Evolutionary conservation across 2,113 vertebrate species (phyloP).

Genomic region (Carollia perspicillata): DNA sequence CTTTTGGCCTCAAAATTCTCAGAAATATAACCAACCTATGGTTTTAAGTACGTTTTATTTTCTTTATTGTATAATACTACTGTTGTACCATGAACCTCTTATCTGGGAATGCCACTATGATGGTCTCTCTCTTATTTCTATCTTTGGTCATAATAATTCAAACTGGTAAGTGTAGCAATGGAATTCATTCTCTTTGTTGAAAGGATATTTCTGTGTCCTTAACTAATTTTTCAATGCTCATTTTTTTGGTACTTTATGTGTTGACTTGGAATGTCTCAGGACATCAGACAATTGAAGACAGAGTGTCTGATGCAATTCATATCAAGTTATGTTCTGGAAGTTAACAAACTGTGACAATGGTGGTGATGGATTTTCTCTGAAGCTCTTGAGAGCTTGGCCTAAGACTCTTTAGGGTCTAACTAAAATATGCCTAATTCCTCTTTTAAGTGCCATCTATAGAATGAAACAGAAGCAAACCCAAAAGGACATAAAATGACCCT

Average conservation of each 20-base stretch:
- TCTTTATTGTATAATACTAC: not conserved
- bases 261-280: not conserved
- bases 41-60: not conserved
- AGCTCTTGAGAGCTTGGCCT: not conserved
- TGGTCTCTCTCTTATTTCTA: not conserved
- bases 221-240: not conserved
- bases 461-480: not conserved
- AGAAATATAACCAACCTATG: not conserved
- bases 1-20: not conserved
- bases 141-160: not conserved
- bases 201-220: not conserved
- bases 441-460: not conserved
- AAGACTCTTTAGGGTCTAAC: not conserved
- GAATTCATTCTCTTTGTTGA: not conserved
- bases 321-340: not conserved
- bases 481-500: not conserved
- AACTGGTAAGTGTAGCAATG: not conserved
- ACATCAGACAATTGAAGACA: not conserved
- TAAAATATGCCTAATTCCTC: not conserved
- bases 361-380: not conserved
- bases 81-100: not conserved
- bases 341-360: not conserved
- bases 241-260: not conserved
- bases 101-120: not conserved
- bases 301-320: not conserved